Base-by-base conservation (phyloP, 1,140 invertebrate genomes). In the Drosophila insularis region DNA sequence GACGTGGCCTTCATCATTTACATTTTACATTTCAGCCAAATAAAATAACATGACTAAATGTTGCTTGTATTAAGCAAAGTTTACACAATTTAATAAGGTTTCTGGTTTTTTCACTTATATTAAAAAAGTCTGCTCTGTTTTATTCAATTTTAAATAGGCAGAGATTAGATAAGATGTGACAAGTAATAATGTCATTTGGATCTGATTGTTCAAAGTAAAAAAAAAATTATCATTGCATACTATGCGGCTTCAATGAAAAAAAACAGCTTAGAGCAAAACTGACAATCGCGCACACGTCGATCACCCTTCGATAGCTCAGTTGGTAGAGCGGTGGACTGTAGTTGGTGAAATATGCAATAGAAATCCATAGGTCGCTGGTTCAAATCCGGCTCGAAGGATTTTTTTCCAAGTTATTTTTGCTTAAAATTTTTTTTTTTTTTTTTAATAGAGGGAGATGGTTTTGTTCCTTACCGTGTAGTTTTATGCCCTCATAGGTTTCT, bases 281-380 rank as follows among this genome's bases (percentile, higher is more conserved):
- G 31, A 37, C 31, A 58, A 35, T 19, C 5, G 55, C 55, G 10
- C 31, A 2, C 14, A 0, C 1, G 7, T 2, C 2, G 32, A 10
- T 19, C 55, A 58, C 87, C 95, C 95, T 95, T 95, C 95, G 95
- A 95, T 95, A 96, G 95, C 95, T 96, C 95, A 96, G 95, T 96
- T 96, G 95, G 95, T 96, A 96, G 95, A 96, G 95, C 95, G 95
- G 95, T 96, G 95, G 95, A 96, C 95, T 95, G 95, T 96, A 96
- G 95, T 54, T 13, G 56, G 55, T 6, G 10, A 13, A 37, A 58
- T 4, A 32, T 56, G 54, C 55, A 37, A 35, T 74, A 81, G 92
- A 91, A 21, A 95, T 94, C 94, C 94, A 94, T 94, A 94, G 94
- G 94, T 95, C 94, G 93, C 94, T 94, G 94, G 94, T 94, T 94